phyloP scores from a whole-genome alignment of 2,888 invertebrate genomes.

The Mamestra brassicae region DNA sequence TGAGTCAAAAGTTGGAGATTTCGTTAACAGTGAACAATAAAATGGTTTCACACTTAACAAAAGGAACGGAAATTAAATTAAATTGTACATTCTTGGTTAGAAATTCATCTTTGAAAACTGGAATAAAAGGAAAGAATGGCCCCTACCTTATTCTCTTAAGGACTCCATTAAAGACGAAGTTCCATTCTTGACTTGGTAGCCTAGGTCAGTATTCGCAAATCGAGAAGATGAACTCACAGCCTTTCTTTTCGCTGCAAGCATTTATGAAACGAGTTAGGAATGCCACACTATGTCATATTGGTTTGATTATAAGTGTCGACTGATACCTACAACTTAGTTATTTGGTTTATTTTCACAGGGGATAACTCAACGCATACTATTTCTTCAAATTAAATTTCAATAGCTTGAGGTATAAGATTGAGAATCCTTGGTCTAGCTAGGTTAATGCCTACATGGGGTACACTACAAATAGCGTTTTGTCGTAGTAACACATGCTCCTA shows the following conservation, averaged over 20 bases:
- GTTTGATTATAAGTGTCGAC: slow-evolving; percentile 3
- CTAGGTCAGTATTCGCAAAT: slow-evolving; percentile 10
- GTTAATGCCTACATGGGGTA: slow-evolving; percentile 7
- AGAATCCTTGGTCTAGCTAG: not conserved
- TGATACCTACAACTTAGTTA: not conserved
- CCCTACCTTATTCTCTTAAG: not conserved
- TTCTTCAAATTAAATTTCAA: not conserved
- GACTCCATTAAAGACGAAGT: slow-evolving; percentile 18
- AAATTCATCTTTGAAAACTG: slow-evolving; percentile 25
- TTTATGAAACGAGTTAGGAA: not conserved
- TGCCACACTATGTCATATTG: not conserved
- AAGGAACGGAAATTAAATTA: slow-evolving; percentile 33
- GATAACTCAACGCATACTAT: not conserved
- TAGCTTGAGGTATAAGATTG: not conserved
- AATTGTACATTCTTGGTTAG: slow-evolving; percentile 21
- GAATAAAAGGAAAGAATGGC: slow-evolving; percentile 28
- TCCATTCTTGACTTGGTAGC: not conserved
- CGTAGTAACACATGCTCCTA: slow-evolving; percentile 36
- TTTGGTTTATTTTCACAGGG: not conserved
- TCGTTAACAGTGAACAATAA: slow-evolving; percentile 17
- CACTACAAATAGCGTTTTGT: slow-evolving; percentile 36
- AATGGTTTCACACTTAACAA: slow-evolving; percentile 21
- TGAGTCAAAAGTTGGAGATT: slow-evolving; percentile 5
- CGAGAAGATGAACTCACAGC: not conserved
- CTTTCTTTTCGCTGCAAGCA: not conserved